Evolutionary conservation across 64 coral and sea anemone species (phyloP).

Genomic region (Dendrophyllia cribrosa): DNA sequence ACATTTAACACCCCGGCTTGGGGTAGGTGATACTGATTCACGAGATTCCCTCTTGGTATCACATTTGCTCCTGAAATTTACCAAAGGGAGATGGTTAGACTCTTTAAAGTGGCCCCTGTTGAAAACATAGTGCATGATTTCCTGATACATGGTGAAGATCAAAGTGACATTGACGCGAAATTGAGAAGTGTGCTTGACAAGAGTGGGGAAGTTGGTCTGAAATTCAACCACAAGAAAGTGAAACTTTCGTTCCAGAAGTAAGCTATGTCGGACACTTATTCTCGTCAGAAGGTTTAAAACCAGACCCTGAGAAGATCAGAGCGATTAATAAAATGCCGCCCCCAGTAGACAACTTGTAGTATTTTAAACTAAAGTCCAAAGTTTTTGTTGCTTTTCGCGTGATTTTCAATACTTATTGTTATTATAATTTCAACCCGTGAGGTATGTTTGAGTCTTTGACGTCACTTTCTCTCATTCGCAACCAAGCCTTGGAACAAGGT

Average conservation of each 20-base stretch:
- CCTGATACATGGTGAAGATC: constrained; percentile 27
- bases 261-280: constrained; percentile 43
- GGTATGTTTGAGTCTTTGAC: no score
- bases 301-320: constrained; percentile 39
- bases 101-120: constrained; percentile 45
- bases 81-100: constrained; percentile 53
- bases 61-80: constrained; percentile 30
- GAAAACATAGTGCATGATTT: constrained; percentile 55
- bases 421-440: no score
- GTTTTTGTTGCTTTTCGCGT: no score
- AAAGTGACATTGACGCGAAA: neutral
- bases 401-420: no score
- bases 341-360: constrained; percentile 43
- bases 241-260: constrained; percentile 35
- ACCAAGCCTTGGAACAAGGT: no score
- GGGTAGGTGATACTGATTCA: constrained; percentile 38
- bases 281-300: constrained; percentile 31
- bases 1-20: constrained; percentile 47
- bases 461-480: no score
- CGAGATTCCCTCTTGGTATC: constrained; percentile 34
- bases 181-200: neutral
- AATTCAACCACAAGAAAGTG: constrained; percentile 14
- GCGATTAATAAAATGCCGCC: constrained; percentile 28
- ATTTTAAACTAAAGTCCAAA: no score
- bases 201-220: neutral